A percentile compares a stretch with the other conserved stretches of the same genome.
Conservation (phyloP, 1,140 invertebrate species). For the Frieseomelitta varia region DNA sequence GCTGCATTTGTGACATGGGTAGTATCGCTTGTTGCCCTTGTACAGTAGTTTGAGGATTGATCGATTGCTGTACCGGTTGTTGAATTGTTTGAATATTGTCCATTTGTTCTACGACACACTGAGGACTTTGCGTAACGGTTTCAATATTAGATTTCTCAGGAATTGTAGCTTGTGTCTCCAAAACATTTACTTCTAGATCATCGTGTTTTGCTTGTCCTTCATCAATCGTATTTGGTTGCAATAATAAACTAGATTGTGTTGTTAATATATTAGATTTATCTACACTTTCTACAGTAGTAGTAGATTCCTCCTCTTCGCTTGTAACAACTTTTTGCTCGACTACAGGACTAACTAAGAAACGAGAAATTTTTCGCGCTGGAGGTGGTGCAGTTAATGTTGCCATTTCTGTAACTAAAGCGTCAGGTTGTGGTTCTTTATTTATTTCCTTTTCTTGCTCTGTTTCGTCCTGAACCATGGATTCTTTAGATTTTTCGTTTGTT, state of each 20-base stretch:
- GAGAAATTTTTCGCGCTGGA: slow-evolving; percentile 88
- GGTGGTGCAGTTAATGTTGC: slow-evolving; percentile 59
- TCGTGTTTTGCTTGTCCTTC: slow-evolving; percentile 36
- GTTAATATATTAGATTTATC: slow-evolving; percentile 21
- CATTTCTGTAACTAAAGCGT: slow-evolving; percentile 49
- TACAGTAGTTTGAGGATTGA: slow-evolving; percentile 48
- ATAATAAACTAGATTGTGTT: slow-evolving; percentile 20
- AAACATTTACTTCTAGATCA: slow-evolving; percentile 48
- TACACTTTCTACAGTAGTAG: slow-evolving; percentile 12
- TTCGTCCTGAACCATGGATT: slow-evolving; percentile 42
- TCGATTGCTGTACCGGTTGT: slow-evolving; percentile 52
- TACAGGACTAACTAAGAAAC: slow-evolving; percentile 91
- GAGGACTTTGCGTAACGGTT: slow-evolving; percentile 38
- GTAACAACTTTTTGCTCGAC: slow-evolving; percentile 78
- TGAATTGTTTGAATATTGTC: slow-evolving; percentile 47
- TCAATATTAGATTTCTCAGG: slow-evolving; percentile 35
- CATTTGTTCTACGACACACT: slow-evolving; percentile 52
- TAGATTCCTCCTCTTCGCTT: slow-evolving; percentile 56
- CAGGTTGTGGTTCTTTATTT: slow-evolving; percentile 43
- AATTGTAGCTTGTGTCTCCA: slow-evolving; percentile 28
- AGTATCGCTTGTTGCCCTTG: slow-evolving; percentile 60
- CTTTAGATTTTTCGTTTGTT: slow-evolving; percentile 30
- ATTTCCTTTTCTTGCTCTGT: slow-evolving; percentile 47
- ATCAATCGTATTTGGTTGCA: not conserved
- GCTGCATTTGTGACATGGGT: slow-evolving; percentile 58